Evolutionary conservation across 2,888 invertebrate genomes (phyloP).

Genomic region (Cryptosula pallasiana): DNA sequence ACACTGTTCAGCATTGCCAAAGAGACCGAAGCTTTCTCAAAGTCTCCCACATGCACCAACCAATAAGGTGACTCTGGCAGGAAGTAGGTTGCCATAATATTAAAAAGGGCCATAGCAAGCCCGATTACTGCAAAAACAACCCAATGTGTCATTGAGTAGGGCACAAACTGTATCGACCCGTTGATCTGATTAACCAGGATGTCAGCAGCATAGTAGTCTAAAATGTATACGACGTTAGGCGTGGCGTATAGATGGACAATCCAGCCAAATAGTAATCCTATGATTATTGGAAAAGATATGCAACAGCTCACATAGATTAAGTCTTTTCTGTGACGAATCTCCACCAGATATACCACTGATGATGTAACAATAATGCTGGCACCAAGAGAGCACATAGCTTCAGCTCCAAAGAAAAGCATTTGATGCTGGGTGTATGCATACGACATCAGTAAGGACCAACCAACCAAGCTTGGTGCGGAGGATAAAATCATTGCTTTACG

Average conservation of each 20-base stretch:
- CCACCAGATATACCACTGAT: not conserved
- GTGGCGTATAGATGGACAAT: not conserved
- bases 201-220: not conserved
- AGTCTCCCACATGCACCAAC: not conserved
- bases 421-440: not conserved
- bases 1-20: not conserved
- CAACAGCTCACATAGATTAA: not conserved
- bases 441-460: not conserved
- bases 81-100: not conserved
- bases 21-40: not conserved
- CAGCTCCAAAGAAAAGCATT: not conserved
- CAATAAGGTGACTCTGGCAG: slow-evolving; percentile 9
- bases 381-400: not conserved
- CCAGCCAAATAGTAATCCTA: not conserved
- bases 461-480: not conserved
- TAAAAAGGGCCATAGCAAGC: not conserved
- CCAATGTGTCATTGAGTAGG: not conserved
- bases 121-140: not conserved
- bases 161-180: not conserved
- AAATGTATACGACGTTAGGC: not conserved
- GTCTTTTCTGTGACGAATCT: not conserved
- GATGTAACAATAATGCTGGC: not conserved
- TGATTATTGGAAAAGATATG: not conserved
- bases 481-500: not conserved
- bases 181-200: not conserved